Conservation (phyloP, 2,797 vertebrate genomes). For the Chaetophractus vellerosus region DNA sequence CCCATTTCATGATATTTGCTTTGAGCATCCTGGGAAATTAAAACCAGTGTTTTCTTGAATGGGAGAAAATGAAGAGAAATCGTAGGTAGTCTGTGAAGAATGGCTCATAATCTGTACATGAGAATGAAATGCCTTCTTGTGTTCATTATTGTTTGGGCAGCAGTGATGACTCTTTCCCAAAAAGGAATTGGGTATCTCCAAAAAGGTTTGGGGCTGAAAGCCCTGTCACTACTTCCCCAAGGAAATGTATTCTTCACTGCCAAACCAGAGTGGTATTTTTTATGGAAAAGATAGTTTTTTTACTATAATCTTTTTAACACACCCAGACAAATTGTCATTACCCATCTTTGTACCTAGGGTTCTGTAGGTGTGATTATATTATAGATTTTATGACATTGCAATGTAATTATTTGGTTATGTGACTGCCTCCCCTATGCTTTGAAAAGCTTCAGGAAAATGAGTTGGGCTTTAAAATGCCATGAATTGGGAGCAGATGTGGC, state of each 20-base stretch:
- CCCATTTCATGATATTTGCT: too few species aligned
- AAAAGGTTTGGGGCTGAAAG: not conserved
- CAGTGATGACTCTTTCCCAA: not conserved
- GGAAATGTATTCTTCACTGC: not conserved
- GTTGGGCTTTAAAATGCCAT: not conserved
- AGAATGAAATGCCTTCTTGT: not conserved
- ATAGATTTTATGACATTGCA: slow-evolving; percentile 25
- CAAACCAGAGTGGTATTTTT: not conserved
- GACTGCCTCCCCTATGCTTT: not conserved
- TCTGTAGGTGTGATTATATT: not conserved
- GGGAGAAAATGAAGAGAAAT: slow-evolving; percentile 1
- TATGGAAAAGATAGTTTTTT: slow-evolving; percentile 40
- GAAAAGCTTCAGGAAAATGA: slow-evolving; percentile 10
- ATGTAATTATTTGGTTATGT: slow-evolving; percentile 53
- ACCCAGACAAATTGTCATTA: not conserved
- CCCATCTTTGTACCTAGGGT: not conserved
- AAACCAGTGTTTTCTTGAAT: not conserved
- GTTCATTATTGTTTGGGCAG: not conserved
- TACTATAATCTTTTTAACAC: slow-evolving; percentile 12
- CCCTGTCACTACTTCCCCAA: not conserved
- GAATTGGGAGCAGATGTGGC: not conserved
- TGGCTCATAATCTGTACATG: not conserved
- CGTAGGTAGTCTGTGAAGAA: too few species aligned
- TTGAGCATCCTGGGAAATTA: too few species aligned
- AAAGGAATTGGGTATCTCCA: not conserved